A percentile compares a stretch with the other conserved stretches of the same genome.
These are phyloP conservation scores for Clavelina lepadiformis DNA, from an alignment of 23 tunicate species.

Conservation along the genomic window DNA sequence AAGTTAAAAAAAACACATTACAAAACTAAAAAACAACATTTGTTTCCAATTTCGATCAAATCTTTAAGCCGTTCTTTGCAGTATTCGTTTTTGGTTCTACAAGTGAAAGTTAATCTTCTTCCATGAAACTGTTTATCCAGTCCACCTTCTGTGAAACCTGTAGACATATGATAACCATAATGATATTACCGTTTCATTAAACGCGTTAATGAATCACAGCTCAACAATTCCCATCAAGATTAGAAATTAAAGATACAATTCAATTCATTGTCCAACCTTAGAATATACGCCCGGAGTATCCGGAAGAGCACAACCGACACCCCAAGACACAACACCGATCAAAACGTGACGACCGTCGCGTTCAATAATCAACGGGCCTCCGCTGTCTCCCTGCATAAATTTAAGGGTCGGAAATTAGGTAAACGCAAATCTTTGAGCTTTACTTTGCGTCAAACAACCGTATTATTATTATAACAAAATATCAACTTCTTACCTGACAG, in stretches of 20 bases:
- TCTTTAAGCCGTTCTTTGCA: too few relatives aligned
- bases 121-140: constrained; percentile 4
- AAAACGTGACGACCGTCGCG: not conserved
- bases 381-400: constrained; percentile 58
- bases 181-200: not conserved
- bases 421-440: too few relatives aligned
- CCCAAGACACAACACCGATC: constrained; percentile 52
- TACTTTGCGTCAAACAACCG: not conserved
- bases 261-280: constrained; percentile 21
- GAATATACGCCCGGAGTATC: constrained; percentile 41
- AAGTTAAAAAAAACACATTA: too few relatives aligned
- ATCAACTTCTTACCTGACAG: constrained; percentile 38
- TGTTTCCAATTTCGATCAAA: too few relatives aligned
- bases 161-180: not conserved
- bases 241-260: not conserved
- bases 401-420: too few relatives aligned
- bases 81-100: not conserved
- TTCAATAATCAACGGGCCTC: constrained; percentile 38
- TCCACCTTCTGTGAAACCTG: not conserved
- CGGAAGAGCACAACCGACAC: constrained; percentile 36
- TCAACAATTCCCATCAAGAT: not conserved
- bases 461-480: not conserved
- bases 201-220: not conserved
- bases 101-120: not conserved
- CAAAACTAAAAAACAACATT: too few relatives aligned